A percentile compares a stretch with the other conserved stretches of the same genome.
Evolutionary conservation across 1,140 invertebrate species (phyloP).

Genomic region (Stegodyphus mimosarum): DNA sequence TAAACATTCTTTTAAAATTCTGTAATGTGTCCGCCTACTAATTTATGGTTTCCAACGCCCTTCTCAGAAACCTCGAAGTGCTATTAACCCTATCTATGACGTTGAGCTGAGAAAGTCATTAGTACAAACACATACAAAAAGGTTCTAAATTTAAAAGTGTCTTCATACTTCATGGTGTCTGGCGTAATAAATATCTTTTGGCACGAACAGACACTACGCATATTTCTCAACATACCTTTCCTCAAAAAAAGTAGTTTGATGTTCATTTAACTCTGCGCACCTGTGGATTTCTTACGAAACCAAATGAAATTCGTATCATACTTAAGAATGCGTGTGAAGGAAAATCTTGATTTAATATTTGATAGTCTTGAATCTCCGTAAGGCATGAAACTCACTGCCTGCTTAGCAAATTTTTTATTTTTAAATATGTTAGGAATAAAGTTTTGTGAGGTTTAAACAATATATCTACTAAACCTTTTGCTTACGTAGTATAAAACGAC

Average conservation of each 20-base stretch:
- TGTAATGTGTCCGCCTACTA: not conserved
- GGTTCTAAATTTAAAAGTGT: conserved; percentile 42
- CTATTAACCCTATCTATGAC: not conserved
- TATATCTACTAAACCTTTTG: too few relatives aligned
- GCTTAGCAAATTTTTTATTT: not conserved
- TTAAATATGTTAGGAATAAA: too few relatives aligned
- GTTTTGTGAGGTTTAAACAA: too few relatives aligned
- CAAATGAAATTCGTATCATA: not conserved
- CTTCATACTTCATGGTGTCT: conserved; percentile 1
- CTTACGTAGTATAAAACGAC: too few relatives aligned
- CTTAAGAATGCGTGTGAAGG: not conserved
- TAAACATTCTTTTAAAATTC: too few relatives aligned
- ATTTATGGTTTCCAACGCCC: not conserved
- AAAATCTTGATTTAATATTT: not conserved
- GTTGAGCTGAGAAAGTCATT: conserved; percentile 30
- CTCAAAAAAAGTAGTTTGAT: too few relatives aligned
- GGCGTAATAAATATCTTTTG: conserved; percentile 22
- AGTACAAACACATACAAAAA: not conserved
- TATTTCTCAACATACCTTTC: too few relatives aligned
- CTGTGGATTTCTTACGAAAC: not conserved
- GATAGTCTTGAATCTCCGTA: not conserved
- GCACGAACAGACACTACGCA: too few relatives aligned
- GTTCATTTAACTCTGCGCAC: too few relatives aligned
- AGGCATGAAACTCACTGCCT: not conserved
- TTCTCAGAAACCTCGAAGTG: not conserved